Evolutionary conservation across 1,140 invertebrate genomes (phyloP).

Genomic region (Chrysopa pallens): DNA sequence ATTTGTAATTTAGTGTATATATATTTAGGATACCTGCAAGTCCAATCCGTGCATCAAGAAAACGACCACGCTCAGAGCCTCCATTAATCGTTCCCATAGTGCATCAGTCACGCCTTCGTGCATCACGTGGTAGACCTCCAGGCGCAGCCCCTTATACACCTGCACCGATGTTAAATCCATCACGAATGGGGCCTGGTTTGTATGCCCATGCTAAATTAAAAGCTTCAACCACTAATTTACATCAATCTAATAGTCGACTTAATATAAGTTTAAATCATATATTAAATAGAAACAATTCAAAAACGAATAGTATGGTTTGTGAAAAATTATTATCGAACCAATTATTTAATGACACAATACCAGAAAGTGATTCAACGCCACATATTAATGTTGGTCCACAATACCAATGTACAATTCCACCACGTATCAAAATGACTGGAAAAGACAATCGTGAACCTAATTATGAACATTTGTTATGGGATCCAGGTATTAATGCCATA

Average conservation of each 20-base stretch:
- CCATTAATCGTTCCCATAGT: conserved; percentile 28
- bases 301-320: too few relatives aligned
- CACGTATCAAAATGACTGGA: conserved; percentile 8
- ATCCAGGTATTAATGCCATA: conserved; percentile 53
- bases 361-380: conserved; percentile 30
- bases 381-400: conserved; percentile 82
- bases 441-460: conserved; percentile 22
- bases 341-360: conserved; percentile 13
- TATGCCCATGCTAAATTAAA: conserved; percentile 38
- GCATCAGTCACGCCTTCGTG: conserved; percentile 33
- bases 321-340: too few relatives aligned
- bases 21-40: conserved; percentile 39
- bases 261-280: too few relatives aligned
- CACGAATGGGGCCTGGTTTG: conserved; percentile 67
- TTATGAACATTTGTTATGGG: conserved; percentile 67
- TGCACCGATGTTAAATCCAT: conserved; percentile 79
- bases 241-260: neutral
- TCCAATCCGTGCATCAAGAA: conserved; percentile 37
- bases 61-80: conserved; percentile 43
- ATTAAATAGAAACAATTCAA: too few relatives aligned
- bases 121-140: conserved; percentile 24
- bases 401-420: conserved; percentile 65
- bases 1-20: too few relatives aligned
- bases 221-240: conserved; percentile 18
- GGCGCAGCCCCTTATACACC: conserved; percentile 63